phyloP scores from a whole-genome alignment of 1,140 invertebrate species.

The Hyphantria cunea region DNA sequence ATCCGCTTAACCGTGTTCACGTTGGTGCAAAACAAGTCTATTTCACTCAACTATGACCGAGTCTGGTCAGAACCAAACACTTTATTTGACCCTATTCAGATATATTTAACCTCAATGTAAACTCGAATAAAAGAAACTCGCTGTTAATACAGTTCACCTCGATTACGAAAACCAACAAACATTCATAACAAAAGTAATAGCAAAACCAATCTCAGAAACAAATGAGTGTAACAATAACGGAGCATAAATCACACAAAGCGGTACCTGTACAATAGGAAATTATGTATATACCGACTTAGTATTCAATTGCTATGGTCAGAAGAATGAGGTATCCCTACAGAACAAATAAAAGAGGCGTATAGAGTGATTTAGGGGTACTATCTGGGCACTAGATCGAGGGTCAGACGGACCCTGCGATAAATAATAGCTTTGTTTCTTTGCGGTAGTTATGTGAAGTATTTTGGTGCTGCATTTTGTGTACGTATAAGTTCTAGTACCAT shows the following conservation, averaged over 20 bases:
- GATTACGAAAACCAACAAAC: not conserved
- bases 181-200: not conserved
- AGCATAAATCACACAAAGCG: not conserved
- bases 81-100: too few species aligned
- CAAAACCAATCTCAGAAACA: not conserved
- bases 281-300: conserved; percentile 29
- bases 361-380: conserved; percentile 35
- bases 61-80: too few species aligned
- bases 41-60: too few species aligned
- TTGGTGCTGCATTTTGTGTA: not conserved
- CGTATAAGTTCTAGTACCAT: not conserved
- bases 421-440: conserved; percentile 3
- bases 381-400: conserved; percentile 32
- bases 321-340: conserved; percentile 28
- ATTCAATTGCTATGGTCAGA: conserved; percentile 32
- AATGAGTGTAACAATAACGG: not conserved
- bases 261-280: conserved; percentile 9
- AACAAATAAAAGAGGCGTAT: conserved; percentile 40
- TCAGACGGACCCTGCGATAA: conserved; percentile 18
- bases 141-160: too few species aligned
- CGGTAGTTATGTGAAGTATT: not conserved
- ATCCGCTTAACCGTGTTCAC: too few species aligned
- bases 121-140: too few species aligned
- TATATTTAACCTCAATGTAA: too few species aligned
- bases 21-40: too few species aligned